phyloP scores from a whole-genome alignment of 2,888 invertebrate genomes.

The Leucania comma region DNA sequence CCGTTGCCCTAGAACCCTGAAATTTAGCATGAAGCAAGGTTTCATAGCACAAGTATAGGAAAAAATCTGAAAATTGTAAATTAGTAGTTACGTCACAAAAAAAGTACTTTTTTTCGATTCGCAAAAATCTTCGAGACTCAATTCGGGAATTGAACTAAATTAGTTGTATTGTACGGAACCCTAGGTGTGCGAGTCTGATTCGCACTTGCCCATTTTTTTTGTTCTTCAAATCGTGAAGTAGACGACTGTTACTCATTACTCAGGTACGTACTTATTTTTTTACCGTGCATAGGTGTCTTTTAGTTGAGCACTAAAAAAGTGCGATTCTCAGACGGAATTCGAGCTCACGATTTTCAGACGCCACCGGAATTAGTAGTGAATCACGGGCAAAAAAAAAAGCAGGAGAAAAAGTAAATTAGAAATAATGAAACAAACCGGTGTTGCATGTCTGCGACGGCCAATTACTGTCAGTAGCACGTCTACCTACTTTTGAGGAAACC shows the following conservation, averaged over 20 bases:
- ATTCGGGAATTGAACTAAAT: too few species aligned
- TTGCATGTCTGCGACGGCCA: conserved; percentile 42
- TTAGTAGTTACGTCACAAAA: too few species aligned
- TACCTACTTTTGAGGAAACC: conserved; percentile 56
- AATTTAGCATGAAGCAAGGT: too few species aligned
- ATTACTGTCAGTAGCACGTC: conserved; percentile 52
- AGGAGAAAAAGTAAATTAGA: conserved; percentile 52
- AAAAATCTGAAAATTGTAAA: too few species aligned
- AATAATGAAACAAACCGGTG: conserved; percentile 47
- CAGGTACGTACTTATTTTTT: conserved; percentile 7
- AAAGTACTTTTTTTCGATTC: too few species aligned
- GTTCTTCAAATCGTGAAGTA: neutral
- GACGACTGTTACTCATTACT: conserved; percentile 16
- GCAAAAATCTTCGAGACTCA: too few species aligned
- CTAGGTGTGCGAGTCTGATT: too few species aligned
- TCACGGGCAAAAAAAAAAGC: conserved; percentile 15
- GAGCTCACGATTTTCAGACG: conserved; percentile 34
- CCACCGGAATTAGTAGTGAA: conserved; percentile 25
- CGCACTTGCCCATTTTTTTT: too few species aligned
- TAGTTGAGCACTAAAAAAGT: conserved; percentile 13
- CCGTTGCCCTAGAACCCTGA: too few species aligned
- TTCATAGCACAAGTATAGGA: too few species aligned
- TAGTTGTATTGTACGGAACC: too few species aligned
- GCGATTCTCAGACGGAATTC: conserved; percentile 13
- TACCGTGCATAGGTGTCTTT: neutral